These are phyloP conservation scores for Cebus imitator DNA, from an alignment of 2,113 vertebrate species.

Conservation along the genomic window DNA sequence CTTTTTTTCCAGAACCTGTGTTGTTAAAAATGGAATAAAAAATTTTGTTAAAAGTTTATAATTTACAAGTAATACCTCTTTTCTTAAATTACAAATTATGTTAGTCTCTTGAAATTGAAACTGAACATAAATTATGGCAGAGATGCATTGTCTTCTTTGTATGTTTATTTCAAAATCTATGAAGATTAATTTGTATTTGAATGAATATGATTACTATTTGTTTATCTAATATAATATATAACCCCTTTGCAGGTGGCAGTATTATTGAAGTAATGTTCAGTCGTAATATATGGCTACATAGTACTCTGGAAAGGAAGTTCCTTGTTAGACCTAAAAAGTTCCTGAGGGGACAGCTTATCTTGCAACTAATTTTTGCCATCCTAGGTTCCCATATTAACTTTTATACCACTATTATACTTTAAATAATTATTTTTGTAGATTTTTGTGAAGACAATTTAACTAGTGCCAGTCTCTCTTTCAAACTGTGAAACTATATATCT, in stretches of 20 bases:
- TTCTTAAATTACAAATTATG: not conserved
- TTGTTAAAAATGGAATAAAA: not conserved
- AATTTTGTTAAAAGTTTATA: not conserved
- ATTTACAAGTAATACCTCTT: not conserved
- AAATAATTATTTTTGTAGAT: not conserved
- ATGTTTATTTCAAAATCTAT: not conserved
- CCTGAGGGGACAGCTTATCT: not conserved
- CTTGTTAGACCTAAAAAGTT: not conserved
- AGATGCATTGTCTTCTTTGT: not conserved
- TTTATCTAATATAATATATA: not conserved
- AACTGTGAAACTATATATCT: not conserved
- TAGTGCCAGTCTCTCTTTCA: constrained; percentile 21
- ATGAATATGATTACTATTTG: not conserved
- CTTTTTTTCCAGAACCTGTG: not conserved
- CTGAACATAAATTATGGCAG: not conserved
- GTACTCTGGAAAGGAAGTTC: not conserved
- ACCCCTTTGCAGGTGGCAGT: not conserved
- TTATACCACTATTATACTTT: not conserved
- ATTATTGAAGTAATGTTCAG: not conserved
- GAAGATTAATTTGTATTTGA: not conserved
- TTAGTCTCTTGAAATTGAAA: not conserved
- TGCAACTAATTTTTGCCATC: not conserved
- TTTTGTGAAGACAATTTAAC: not conserved
- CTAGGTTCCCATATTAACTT: not conserved
- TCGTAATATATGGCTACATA: not conserved